These are phyloP conservation scores for Molossus molossus DNA, from an alignment of 2,797 vertebrate genomes.

Conservation along the genomic window DNA sequence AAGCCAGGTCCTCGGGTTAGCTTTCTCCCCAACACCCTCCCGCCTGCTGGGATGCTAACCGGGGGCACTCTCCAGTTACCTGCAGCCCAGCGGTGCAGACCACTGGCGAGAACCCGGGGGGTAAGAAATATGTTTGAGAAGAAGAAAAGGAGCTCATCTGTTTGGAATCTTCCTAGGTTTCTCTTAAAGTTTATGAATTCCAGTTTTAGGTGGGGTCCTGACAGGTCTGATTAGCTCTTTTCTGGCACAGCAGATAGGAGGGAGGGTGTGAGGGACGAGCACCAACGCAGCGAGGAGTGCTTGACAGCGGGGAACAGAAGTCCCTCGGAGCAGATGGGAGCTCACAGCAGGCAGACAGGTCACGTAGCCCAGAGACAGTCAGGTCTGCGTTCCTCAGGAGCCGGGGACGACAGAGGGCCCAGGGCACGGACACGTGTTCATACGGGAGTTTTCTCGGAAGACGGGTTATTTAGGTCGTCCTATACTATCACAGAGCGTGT, in stretches of 20 bases:
- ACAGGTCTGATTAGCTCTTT: not conserved
- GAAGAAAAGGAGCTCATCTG: not conserved
- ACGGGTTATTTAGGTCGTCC: too few relatives aligned
- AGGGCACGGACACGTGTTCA: rapidly evolving
- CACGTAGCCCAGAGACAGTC: not conserved
- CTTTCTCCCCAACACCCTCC: not conserved
- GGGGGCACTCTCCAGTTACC: not conserved
- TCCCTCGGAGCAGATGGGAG: not conserved
- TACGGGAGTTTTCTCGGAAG: not conserved
- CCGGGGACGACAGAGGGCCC: not conserved
- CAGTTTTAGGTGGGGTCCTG: not conserved
- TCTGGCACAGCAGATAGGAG: not conserved
- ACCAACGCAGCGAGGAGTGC: not conserved
- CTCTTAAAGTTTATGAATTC: not conserved
- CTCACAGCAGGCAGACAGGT: not conserved
- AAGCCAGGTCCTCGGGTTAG: not conserved
- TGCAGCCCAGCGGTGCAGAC: not conserved
- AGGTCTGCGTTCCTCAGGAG: too few relatives aligned
- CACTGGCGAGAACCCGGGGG: not conserved
- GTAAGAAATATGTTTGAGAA: too few relatives aligned
- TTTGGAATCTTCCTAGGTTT: not conserved
- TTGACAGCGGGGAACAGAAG: not conserved
- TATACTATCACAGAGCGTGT: not conserved
- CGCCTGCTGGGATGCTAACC: not conserved
- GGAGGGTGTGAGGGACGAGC: not conserved